Conservation (phyloP, 1,140 invertebrate species). For the Notospermus geniculatus region DNA sequence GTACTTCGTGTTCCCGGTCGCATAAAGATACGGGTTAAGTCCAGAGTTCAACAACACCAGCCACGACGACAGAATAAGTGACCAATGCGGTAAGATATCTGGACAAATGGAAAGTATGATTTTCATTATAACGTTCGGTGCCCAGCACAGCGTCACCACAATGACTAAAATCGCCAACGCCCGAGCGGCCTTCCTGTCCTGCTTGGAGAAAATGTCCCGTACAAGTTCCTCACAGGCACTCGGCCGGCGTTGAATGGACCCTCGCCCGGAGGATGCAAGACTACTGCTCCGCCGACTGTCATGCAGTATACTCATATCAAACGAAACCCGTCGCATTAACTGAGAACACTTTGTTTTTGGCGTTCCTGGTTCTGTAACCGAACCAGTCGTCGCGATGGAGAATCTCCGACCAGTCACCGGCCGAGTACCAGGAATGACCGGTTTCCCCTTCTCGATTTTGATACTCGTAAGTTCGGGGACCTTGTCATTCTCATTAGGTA, state of each 20-base stretch:
- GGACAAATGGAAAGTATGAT: not conserved
- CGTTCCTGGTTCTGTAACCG: not conserved
- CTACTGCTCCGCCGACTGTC: conserved; percentile 3
- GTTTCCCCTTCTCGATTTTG: conserved; percentile 2
- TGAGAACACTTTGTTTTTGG: not conserved
- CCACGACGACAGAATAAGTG: not conserved
- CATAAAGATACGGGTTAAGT: conserved; percentile 8
- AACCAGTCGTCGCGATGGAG: not conserved
- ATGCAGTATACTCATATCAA: conserved; percentile 1
- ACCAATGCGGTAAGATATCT: not conserved
- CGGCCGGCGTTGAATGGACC: not conserved
- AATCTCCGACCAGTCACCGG: not conserved
- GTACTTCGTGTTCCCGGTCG: conserved; percentile 6
- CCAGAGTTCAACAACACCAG: conserved; percentile 3
- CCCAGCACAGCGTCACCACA: conserved; percentile 8
- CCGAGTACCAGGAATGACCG: not conserved
- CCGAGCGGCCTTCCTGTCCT: conserved; percentile 1
- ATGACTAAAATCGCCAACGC: conserved; percentile 6
- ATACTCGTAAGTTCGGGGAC: not conserved
- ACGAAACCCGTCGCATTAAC: conserved; percentile 2
- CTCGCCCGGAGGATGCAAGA: not conserved
- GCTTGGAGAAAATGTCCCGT: conserved; percentile 4
- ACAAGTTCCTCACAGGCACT: conserved; percentile 6
- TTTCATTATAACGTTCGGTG: not conserved
- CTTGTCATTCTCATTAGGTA: conserved; percentile 1